A percentile compares a stretch with the other conserved stretches of the same genome.
These are phyloP conservation scores for Phoenicopterus ruber DNA, from an alignment of 2,113 vertebrate genomes.

Conservation along the genomic window DNA sequence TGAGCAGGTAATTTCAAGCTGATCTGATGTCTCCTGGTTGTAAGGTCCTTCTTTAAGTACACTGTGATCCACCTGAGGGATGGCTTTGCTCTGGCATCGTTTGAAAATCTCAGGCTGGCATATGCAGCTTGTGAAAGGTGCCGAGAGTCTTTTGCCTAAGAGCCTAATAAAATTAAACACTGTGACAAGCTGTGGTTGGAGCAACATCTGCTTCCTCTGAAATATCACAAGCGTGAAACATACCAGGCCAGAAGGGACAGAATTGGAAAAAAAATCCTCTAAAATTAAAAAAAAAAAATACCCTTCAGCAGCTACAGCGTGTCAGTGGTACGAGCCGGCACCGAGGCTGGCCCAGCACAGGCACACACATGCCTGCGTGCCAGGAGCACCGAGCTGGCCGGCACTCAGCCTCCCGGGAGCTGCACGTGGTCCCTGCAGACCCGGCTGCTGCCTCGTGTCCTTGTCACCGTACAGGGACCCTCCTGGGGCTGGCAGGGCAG, in stretches of 20 bases:
- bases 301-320: not conserved
- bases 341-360: fast-evolving
- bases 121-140: not conserved
- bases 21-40: not conserved
- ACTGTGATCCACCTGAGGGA: not conserved
- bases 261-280: not conserved
- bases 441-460: not conserved
- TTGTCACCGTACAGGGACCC: fast-evolving
- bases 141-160: not conserved
- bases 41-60: not conserved
- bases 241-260: not conserved
- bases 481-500: not conserved
- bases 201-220: constrained; percentile 25
- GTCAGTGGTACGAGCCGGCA: not conserved
- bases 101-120: not conserved
- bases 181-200: not conserved
- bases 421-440: fast-evolving
- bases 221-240: not conserved
- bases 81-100: not conserved
- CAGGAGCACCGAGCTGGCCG: not conserved
- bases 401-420: not conserved
- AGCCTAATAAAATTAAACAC: not conserved
- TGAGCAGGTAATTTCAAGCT: not conserved
- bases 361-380: fast-evolving
- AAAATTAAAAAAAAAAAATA: not conserved